Evolutionary conservation across 2,888 invertebrate genomes (phyloP).

Genomic region (Drosophila diplacantha): DNA sequence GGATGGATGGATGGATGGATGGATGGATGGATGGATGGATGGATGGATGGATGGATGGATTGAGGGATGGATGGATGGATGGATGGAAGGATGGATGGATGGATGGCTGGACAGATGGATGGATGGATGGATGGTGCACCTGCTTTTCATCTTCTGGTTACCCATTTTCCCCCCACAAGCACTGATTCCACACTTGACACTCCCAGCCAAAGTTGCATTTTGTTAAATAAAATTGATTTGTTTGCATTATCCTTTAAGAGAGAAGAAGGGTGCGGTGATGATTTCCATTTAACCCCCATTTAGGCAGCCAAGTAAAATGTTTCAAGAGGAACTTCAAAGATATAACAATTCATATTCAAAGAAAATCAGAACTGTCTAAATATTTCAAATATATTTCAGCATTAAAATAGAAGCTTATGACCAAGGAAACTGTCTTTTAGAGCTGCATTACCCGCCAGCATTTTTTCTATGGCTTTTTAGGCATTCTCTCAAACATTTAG

Average conservation of each 20-base stretch:
- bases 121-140: background rate
- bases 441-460: too few relatives aligned
- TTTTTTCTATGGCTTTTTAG: background rate
- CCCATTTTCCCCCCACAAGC: background rate
- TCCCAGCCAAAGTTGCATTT: conserved; percentile 3
- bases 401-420: too few relatives aligned
- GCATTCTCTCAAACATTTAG: background rate
- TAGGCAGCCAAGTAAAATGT: background rate
- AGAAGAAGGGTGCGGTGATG: too few relatives aligned
- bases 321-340: background rate
- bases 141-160: background rate
- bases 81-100: too few relatives aligned
- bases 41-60: too few relatives aligned
- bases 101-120: too few relatives aligned
- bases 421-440: too few relatives aligned
- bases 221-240: background rate
- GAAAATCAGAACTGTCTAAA: background rate
- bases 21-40: too few relatives aligned
- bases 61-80: too few relatives aligned
- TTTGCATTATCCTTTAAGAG: background rate
- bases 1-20: too few relatives aligned
- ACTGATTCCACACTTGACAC: conserved; percentile 1
- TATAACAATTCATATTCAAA: background rate
- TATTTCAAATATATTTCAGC: too few relatives aligned
- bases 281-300: background rate